Evolutionary conservation across 1,140 invertebrate species (phyloP).

Genomic region (Cydia amplana): DNA sequence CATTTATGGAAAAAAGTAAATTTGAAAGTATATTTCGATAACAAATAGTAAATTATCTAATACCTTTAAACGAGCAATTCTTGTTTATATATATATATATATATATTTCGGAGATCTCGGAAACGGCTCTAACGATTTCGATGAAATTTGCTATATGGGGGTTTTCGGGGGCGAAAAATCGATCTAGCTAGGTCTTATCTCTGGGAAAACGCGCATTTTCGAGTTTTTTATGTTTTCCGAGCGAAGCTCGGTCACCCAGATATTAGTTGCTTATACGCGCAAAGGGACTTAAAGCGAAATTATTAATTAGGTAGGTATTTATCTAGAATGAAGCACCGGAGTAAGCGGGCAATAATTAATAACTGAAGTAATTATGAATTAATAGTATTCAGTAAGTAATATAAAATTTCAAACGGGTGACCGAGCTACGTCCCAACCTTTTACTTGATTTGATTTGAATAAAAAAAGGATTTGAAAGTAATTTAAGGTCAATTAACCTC

Average conservation of each 20-base stretch:
- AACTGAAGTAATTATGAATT: slow-evolving; percentile 10
- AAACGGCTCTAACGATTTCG: no score
- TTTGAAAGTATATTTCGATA: neutral
- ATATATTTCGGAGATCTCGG: no score
- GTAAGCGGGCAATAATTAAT: slow-evolving; percentile 10
- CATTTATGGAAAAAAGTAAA: neutral
- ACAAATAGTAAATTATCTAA: no score
- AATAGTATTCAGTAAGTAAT: slow-evolving; percentile 3
- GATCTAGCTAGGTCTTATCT: no score
- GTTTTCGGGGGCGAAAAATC: no score
- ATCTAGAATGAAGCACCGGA: neutral
- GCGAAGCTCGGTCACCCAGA: no score
- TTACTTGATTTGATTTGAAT: slow-evolving; percentile 1
- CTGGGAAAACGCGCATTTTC: no score
- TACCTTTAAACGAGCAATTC: no score
- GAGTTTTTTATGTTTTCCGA: no score
- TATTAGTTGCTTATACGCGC: neutral
- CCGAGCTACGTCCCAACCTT: neutral
- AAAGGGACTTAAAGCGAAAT: neutral
- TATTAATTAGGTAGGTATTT: no score
- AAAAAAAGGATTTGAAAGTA: neutral
- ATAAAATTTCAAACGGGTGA: neutral
- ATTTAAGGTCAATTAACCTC: neutral
- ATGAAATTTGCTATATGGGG: no score
- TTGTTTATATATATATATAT: no score